phyloP scores from a whole-genome alignment of 2,797 vertebrate species.

The Morelia viridis region DNA sequence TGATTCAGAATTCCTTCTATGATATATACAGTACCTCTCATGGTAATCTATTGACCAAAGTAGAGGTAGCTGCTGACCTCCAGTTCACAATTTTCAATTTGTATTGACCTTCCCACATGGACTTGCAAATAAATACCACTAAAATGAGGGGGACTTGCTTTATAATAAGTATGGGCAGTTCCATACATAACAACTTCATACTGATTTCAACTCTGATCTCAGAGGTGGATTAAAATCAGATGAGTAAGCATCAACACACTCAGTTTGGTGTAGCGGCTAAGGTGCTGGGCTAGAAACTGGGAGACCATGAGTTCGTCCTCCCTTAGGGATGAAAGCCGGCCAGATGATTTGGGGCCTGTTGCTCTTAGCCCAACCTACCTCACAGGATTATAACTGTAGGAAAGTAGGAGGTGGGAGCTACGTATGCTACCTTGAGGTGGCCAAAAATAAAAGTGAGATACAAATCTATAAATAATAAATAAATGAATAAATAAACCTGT shows the following conservation, averaged over 20 bases:
- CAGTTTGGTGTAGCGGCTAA: not conserved
- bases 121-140: not conserved
- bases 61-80: not conserved
- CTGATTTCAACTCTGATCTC: not conserved
- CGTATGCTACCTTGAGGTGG: not conserved
- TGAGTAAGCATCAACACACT: not conserved
- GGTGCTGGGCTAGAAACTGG: not conserved
- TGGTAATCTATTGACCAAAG: not conserved
- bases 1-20: not conserved
- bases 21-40: not conserved
- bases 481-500: too few relatives aligned
- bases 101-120: not conserved
- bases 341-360: not conserved
- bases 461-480: too few relatives aligned
- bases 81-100: not conserved
- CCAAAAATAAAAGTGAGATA: not conserved
- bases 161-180: not conserved
- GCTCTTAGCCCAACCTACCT: not conserved
- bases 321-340: not conserved
- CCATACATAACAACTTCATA: not conserved
- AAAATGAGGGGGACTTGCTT: not conserved
- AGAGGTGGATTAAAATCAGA: not conserved
- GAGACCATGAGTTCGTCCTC: not conserved
- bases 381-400: not conserved
- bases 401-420: not conserved